Conservation (phyloP, 2,113 vertebrate species). For the Casuarius casuarius region DNA sequence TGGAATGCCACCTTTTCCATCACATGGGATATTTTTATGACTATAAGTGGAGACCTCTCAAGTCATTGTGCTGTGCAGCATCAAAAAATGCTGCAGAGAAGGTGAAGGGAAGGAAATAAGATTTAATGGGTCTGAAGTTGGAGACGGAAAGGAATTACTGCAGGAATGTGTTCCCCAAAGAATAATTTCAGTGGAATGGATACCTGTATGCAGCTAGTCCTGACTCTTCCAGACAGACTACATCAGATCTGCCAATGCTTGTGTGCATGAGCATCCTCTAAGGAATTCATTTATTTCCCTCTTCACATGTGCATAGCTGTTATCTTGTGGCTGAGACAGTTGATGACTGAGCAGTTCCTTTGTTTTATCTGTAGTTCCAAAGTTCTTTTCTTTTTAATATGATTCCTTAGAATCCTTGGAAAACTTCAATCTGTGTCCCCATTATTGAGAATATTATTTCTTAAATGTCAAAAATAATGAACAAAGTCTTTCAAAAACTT, state of each 20-base stretch:
- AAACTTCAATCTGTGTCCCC: neutral
- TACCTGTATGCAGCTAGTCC: neutral
- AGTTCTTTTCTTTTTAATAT: neutral
- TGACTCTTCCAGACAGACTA: neutral
- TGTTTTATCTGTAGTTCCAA: neutral
- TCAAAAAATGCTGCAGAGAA: neutral
- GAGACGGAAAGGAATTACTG: constrained; percentile 8
- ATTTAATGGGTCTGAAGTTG: neutral
- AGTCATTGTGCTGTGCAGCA: neutral
- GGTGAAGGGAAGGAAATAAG: neutral
- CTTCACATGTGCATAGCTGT: neutral
- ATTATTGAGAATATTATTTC: neutral
- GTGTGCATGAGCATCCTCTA: neutral
- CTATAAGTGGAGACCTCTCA: neutral
- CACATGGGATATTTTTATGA: neutral
- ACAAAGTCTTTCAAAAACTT: neutral
- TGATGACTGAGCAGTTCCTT: neutral
- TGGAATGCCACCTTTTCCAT: constrained; percentile 15
- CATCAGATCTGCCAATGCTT: neutral
- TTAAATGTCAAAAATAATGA: constrained; percentile 2
- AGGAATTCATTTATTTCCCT: neutral
- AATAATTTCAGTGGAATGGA: neutral
- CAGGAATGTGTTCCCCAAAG: neutral
- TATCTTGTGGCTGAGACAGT: neutral
- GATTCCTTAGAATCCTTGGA: neutral